phyloP scores from a whole-genome alignment of 2,888 invertebrate genomes.

The Athalia circularis region DNA sequence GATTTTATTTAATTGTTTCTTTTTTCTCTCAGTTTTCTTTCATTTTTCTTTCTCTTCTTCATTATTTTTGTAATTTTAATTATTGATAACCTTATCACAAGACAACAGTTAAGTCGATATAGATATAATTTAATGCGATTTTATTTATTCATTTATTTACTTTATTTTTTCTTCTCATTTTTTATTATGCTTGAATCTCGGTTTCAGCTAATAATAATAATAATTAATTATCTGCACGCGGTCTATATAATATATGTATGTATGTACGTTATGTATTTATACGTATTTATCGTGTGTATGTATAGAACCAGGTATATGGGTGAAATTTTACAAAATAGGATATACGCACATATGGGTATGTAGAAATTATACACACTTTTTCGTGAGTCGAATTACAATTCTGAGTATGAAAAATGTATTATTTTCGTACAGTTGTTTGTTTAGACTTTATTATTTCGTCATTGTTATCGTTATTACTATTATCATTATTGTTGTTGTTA shows the following conservation, averaged over 20 bases:
- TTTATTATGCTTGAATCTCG: neutral
- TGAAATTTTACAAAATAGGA: constrained; percentile 3
- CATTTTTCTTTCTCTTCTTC: neutral
- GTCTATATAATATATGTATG: neutral
- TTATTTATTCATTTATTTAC: neutral
- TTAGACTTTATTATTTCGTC: too few species aligned
- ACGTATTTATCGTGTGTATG: too few species aligned
- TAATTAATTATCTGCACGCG: constrained; percentile 30
- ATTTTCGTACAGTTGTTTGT: too few species aligned
- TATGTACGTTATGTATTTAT: too few species aligned
- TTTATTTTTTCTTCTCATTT: neutral
- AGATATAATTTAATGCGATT: neutral
- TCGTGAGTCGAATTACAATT: neutral
- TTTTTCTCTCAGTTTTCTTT: neutral
- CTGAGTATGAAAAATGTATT: too few species aligned
- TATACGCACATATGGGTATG: neutral
- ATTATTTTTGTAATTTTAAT: neutral
- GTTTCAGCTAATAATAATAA: neutral
- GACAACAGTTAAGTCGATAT: neutral
- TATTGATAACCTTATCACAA: constrained; percentile 4
- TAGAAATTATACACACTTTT: neutral
- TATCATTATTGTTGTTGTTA: neutral
- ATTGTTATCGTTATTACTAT: neutral
- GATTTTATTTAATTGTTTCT: neutral
- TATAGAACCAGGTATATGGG: too few species aligned